These are phyloP conservation scores for Sinohyriopsis cumingii DNA, from an alignment of 2,888 invertebrate genomes.

Conservation along the genomic window DNA sequence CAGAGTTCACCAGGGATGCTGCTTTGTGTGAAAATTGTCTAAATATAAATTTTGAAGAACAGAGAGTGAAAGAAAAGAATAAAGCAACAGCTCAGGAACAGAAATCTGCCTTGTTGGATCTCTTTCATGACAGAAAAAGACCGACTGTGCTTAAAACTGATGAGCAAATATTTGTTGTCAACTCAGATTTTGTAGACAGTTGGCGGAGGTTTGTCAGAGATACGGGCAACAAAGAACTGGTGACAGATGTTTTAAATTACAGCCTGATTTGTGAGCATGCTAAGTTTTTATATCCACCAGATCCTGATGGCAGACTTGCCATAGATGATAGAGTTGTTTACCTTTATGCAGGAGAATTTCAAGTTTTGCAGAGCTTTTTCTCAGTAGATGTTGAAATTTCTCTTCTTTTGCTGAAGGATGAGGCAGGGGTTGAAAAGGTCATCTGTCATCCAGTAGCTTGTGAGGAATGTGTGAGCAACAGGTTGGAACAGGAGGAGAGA, in stretches of 20 bases:
- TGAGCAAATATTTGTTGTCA: conserved; percentile 54
- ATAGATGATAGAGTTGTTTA: conserved; percentile 39
- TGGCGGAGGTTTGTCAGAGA: conserved; percentile 73
- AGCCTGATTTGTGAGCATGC: conserved; percentile 65
- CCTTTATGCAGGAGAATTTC: conserved; percentile 62
- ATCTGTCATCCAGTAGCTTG: conserved; percentile 55
- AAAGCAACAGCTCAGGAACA: conserved; percentile 63
- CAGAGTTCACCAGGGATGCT: conserved; percentile 52
- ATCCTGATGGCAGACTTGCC: conserved; percentile 24
- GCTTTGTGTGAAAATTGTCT: conserved; percentile 61
- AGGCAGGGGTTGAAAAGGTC: conserved; percentile 31
- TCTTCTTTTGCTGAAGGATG: conserved; percentile 32
- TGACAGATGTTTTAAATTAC: conserved; percentile 53
- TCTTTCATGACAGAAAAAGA: conserved; percentile 69
- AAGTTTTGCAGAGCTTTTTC: conserved; percentile 42
- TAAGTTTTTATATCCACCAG: conserved; percentile 59
- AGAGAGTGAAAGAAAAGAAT: conserved; percentile 38
- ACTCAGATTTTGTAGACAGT: conserved; percentile 69
- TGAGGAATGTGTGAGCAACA: conserved; percentile 56
- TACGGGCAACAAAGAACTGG: conserved; percentile 48
- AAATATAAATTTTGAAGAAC: conserved; percentile 42
- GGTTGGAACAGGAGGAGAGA: conserved; percentile 55
- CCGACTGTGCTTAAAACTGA: conserved; percentile 54
- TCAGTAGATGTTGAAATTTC: conserved; percentile 57
- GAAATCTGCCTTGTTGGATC: conserved; percentile 68